Conservation (phyloP, 2,888 invertebrate species). For the Invenusta paracnida region DNA sequence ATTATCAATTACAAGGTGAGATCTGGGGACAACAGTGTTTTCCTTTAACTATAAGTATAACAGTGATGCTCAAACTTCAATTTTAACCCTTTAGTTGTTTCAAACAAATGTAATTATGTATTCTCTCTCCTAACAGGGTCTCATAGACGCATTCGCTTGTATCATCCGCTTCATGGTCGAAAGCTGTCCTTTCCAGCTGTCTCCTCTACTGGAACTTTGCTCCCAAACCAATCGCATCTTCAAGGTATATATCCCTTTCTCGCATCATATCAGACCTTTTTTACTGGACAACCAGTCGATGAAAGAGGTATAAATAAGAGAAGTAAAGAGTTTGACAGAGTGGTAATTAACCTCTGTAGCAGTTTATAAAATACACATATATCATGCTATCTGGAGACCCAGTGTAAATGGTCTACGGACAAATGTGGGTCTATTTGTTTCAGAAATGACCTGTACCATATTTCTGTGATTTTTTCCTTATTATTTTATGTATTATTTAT, state of each 20-base stretch:
- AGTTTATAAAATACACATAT: too few relatives aligned
- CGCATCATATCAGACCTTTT: too few relatives aligned
- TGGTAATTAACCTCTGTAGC: too few relatives aligned
- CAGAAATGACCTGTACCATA: too few relatives aligned
- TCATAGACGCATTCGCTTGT: conserved; percentile 32
- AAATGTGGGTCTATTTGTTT: too few relatives aligned
- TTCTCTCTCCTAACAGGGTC: background rate
- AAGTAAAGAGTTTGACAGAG: too few relatives aligned
- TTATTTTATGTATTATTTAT: too few relatives aligned
- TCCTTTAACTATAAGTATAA: conserved; percentile 60
- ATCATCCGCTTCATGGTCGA: conserved; percentile 34
- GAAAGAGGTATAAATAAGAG: too few relatives aligned
- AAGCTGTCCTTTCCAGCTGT: conserved; percentile 28
- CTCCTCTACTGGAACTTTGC: conserved; percentile 74
- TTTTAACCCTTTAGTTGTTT: background rate
- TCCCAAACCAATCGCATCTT: conserved; percentile 83
- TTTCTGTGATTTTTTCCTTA: too few relatives aligned
- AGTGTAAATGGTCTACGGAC: too few relatives aligned
- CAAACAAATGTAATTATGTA: background rate
- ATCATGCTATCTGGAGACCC: too few relatives aligned
- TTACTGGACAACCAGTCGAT: too few relatives aligned
- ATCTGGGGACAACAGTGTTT: conserved; percentile 30
- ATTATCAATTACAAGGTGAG: conserved; percentile 74
- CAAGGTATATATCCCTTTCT: conserved; percentile 50
- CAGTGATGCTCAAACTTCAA: background rate